These are phyloP conservation scores for Sarcophilus harrisii DNA, from an alignment of 2,797 vertebrate genomes.

Conservation along the genomic window DNA sequence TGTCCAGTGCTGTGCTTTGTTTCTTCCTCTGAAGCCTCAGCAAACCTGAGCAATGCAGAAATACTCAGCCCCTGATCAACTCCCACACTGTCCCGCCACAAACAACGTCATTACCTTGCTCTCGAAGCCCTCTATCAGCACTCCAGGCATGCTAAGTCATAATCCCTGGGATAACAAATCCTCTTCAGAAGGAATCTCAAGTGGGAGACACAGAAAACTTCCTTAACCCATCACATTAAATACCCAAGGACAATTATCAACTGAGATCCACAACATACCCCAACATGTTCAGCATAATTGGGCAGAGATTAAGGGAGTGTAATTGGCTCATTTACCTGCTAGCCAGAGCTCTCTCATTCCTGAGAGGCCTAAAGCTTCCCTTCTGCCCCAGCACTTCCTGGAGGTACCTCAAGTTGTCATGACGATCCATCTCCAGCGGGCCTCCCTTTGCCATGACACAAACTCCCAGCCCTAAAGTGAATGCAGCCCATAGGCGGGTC, in stretches of 20 bases:
- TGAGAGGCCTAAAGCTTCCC: background rate
- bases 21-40: slow-evolving; percentile 17
- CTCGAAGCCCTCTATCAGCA: background rate
- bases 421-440: background rate
- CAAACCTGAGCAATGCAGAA: slow-evolving; percentile 13
- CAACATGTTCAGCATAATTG: background rate
- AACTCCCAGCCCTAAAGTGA: slow-evolving; percentile 12
- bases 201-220: background rate
- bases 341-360: background rate
- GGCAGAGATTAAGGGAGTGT: background rate
- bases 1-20: background rate
- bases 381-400: background rate
- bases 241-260: slow-evolving; percentile 21
- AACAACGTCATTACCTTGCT: background rate
- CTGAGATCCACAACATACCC: background rate
- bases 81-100: slow-evolving; percentile 10
- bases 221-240: slow-evolving; percentile 30
- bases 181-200: slow-evolving; percentile 18
- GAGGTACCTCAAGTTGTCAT: background rate
- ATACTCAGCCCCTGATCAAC: slow-evolving; percentile 9
- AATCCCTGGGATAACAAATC: slow-evolving; percentile 31
- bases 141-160: slow-evolving; percentile 7
- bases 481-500: background rate
- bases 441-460: background rate
- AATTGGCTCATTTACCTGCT: slow-evolving; percentile 4